Evolutionary conservation across 1,140 invertebrate species (phyloP).

Genomic region (silkworm (Bombyx mori)): DNA sequence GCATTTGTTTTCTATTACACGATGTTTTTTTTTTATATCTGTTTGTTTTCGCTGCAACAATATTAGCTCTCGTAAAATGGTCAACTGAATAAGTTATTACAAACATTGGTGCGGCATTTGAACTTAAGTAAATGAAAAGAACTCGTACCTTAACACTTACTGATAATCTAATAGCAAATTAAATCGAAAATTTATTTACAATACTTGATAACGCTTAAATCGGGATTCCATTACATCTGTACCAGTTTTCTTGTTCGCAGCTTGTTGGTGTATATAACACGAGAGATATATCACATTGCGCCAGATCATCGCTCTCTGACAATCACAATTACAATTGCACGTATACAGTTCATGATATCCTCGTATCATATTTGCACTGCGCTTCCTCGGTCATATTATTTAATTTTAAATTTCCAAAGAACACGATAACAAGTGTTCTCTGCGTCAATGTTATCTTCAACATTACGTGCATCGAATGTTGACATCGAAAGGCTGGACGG

Average conservation of each 20-base stretch:
- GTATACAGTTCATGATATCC: too few species aligned
- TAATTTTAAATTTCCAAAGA: too few species aligned
- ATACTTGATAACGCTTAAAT: slow-evolving; percentile 13
- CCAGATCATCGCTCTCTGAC: slow-evolving; percentile 8
- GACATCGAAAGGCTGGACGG: too few species aligned
- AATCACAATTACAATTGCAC: too few species aligned
- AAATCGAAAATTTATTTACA: background rate
- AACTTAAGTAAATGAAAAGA: background rate
- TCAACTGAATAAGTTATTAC: too few species aligned
- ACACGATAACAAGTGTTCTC: too few species aligned
- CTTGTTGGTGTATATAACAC: slow-evolving; percentile 11
- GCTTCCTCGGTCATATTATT: background rate
- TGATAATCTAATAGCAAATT: background rate
- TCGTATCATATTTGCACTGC: background rate
- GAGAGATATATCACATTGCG: slow-evolving; percentile 11
- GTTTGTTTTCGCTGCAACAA: too few species aligned
- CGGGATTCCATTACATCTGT: slow-evolving; percentile 49
- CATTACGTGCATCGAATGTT: too few species aligned
- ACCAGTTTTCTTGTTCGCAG: slow-evolving; percentile 36
- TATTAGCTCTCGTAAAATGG: too few species aligned
- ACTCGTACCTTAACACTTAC: background rate
- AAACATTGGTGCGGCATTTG: too few species aligned
- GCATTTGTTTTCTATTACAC: too few species aligned
- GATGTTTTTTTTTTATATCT: background rate
- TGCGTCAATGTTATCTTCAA: too few species aligned